These are phyloP conservation scores for Troides aeacus DNA, from an alignment of 2,888 invertebrate species.

Conservation along the genomic window DNA sequence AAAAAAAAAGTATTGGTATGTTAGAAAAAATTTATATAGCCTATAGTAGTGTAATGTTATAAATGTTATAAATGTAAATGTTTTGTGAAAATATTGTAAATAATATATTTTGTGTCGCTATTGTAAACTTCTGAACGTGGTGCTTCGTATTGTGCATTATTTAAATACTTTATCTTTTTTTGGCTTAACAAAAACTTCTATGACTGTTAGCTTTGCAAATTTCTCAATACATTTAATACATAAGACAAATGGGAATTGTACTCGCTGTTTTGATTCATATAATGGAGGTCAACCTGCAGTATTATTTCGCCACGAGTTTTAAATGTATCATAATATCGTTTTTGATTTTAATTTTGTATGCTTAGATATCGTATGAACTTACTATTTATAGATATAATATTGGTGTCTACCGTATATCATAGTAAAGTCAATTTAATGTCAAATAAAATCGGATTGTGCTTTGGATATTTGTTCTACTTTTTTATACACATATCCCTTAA, in stretches of 20 bases:
- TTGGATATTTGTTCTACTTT: constrained; percentile 11
- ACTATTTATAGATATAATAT: constrained; percentile 18
- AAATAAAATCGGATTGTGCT: constrained; percentile 35
- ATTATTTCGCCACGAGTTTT: constrained; percentile 16
- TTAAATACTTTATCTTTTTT: not conserved
- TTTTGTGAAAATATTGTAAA: no score
- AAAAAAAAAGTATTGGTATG: no score
- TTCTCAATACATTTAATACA: not conserved
- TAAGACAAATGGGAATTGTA: not conserved
- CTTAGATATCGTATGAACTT: constrained; percentile 13
- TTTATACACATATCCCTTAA: constrained; percentile 3
- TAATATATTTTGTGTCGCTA: not conserved
- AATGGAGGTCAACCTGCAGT: constrained; percentile 4
- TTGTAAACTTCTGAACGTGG: constrained; percentile 1
- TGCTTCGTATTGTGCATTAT: constrained; percentile 5
- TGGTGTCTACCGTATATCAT: constrained; percentile 33
- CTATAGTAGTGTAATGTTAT: no score
- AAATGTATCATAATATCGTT: not conserved
- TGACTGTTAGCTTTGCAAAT: not conserved
- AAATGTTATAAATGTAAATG: no score
- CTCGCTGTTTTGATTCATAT: not conserved
- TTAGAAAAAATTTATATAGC: no score
- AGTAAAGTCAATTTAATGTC: constrained; percentile 47
- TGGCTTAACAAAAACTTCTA: not conserved
- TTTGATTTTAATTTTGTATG: constrained; percentile 26